These are phyloP conservation scores for Agriopis aurantiaria DNA, from an alignment of 2,888 invertebrate species.

Conservation along the genomic window DNA sequence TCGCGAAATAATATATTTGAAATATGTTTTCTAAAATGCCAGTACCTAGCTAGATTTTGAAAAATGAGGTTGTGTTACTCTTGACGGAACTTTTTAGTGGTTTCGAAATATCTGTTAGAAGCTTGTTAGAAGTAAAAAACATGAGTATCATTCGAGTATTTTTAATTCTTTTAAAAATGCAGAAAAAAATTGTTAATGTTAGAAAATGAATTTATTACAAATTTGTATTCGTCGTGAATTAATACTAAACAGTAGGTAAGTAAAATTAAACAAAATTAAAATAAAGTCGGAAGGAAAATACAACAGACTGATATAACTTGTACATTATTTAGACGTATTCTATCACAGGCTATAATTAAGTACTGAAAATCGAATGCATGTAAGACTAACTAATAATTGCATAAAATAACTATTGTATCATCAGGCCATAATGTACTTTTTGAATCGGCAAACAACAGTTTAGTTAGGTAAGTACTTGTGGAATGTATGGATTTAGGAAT, in stretches of 20 bases:
- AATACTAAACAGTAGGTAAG: slow-evolving; percentile 35
- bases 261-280: slow-evolving; percentile 32
- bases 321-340: slow-evolving; percentile 57
- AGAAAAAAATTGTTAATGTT: slow-evolving; percentile 80
- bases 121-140: slow-evolving; percentile 26
- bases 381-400: slow-evolving; percentile 22
- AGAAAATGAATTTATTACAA: slow-evolving; percentile 85
- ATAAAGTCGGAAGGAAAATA: slow-evolving; percentile 49
- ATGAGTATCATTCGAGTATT: slow-evolving; percentile 64
- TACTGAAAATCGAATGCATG: slow-evolving; percentile 56
- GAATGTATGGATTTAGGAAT: slow-evolving; percentile 75
- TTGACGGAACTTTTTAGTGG: background rate
- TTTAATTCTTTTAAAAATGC: slow-evolving; percentile 82
- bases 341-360: slow-evolving; percentile 80
- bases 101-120: background rate
- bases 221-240: slow-evolving; percentile 75
- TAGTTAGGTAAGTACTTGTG: slow-evolving; percentile 49
- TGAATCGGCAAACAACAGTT: slow-evolving; percentile 29
- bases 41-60: slow-evolving; percentile 1
- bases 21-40: slow-evolving; percentile 16
- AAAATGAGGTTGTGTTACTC: background rate
- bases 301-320: slow-evolving; percentile 44
- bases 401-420: slow-evolving; percentile 19
- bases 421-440: slow-evolving; percentile 26
- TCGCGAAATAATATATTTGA: slow-evolving; percentile 42